A percentile compares a stretch with the other conserved stretches of the same genome.
These are phyloP conservation scores for Merops nubicus DNA, from an alignment of 2,113 vertebrate genomes.

Conservation along the genomic window DNA sequence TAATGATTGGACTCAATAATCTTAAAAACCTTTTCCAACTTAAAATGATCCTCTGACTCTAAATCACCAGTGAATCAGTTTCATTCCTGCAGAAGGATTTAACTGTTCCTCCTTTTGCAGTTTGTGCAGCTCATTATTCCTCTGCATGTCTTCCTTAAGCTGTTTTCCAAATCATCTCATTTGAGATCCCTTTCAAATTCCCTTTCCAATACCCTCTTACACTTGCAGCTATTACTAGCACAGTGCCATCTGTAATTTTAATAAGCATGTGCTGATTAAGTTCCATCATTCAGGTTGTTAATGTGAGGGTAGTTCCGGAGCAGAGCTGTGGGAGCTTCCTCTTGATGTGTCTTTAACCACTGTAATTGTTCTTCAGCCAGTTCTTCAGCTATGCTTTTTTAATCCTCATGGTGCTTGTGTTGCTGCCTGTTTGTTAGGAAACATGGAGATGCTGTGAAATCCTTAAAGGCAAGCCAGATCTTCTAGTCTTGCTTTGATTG, in stretches of 20 bases:
- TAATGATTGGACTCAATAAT: no score
- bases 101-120: background rate
- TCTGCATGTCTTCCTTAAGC: background rate
- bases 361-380: background rate
- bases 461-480: background rate
- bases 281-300: background rate
- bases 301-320: background rate
- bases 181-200: background rate
- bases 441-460: background rate
- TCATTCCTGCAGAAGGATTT: background rate
- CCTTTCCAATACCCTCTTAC: background rate
- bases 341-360: background rate
- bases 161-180: background rate
- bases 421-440: background rate
- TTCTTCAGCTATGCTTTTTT: background rate
- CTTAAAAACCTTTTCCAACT: no score
- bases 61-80: background rate
- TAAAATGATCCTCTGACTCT: background rate
- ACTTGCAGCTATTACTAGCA: background rate
- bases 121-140: background rate
- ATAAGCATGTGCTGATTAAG: background rate
- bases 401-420: background rate
- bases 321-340: background rate
- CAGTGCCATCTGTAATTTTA: background rate
- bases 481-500: background rate